A percentile compares a stretch with the other conserved stretches of the same genome.
Evolutionary conservation across 1,140 invertebrate genomes (phyloP).

Genomic region (Drosophila seguyi): DNA sequence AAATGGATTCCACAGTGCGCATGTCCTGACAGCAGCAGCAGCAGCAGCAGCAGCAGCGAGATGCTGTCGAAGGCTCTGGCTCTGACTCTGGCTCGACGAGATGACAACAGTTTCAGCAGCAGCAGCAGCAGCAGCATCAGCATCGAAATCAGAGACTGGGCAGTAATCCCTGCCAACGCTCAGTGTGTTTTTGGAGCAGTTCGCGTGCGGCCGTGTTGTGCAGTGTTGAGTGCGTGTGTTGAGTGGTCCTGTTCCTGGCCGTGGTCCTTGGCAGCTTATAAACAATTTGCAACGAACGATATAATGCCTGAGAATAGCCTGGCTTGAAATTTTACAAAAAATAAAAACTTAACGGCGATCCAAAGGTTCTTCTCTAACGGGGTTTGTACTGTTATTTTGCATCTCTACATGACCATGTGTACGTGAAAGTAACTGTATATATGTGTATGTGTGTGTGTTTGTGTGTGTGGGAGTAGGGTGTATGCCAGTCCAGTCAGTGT

Average conservation of each 20-base stretch:
- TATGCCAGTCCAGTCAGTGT: background rate
- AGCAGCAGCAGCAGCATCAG: constrained; percentile 26
- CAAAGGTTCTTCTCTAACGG: background rate
- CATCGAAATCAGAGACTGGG: constrained; percentile 24
- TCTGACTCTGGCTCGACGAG: constrained; percentile 13
- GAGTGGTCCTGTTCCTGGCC: constrained; percentile 15
- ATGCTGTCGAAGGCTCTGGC: constrained; percentile 41
- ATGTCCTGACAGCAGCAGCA: constrained; percentile 12
- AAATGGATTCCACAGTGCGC: constrained; percentile 12
- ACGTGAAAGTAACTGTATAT: background rate
- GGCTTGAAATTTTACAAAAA: background rate
- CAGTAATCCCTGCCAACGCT: constrained; percentile 43
- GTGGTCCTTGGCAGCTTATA: constrained; percentile 22
- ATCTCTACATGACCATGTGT: constrained; percentile 1
- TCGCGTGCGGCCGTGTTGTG: constrained; percentile 60
- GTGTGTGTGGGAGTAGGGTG: background rate
- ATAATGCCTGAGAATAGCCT: background rate
- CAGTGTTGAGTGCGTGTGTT: constrained; percentile 8
- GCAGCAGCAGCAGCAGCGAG: constrained; percentile 24
- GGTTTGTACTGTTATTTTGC: constrained; percentile 5
- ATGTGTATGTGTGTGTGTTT: constrained; percentile 2
- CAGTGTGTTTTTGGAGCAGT: constrained; percentile 65
- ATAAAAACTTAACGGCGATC: constrained; percentile 8
- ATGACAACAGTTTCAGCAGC: constrained; percentile 46
- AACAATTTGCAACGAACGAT: constrained; percentile 28